phyloP scores from a whole-genome alignment of 2,113 vertebrate species.

The Siniperca knerii region DNA sequence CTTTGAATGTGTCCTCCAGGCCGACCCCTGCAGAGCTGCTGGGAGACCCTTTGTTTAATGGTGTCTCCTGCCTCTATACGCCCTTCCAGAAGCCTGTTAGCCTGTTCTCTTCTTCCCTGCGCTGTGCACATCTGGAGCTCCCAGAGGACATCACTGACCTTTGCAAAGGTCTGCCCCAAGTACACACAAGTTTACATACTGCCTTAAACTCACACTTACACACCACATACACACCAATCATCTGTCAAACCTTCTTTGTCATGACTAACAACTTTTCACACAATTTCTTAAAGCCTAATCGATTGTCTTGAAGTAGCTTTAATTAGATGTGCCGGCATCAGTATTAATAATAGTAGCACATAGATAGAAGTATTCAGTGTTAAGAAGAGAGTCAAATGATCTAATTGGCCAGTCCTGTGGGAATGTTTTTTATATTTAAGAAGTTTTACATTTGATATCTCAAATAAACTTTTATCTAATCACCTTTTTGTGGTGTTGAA shows the following conservation, averaged over 20 bases:
- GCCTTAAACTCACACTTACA: background rate
- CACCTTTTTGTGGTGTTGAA: background rate
- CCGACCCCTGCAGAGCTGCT: constrained; percentile 90
- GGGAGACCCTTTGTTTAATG: constrained; percentile 87
- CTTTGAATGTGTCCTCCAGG: constrained; percentile 73
- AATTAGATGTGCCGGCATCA: background rate
- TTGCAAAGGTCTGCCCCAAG: constrained; percentile 88
- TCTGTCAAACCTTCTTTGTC: background rate
- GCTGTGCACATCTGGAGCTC: constrained; percentile 92
- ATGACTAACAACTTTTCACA: background rate
- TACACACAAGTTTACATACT: background rate
- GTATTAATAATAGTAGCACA: background rate
- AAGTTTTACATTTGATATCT: background rate
- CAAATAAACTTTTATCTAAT: background rate
- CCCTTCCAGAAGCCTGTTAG: constrained; percentile 88
- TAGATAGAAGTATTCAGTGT: background rate
- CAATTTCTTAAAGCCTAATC: constrained; percentile 6
- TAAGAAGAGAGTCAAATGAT: background rate
- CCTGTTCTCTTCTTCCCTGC: constrained; percentile 93
- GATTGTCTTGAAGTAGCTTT: background rate
- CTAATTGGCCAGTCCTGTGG: background rate
- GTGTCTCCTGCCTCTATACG: constrained; percentile 85
- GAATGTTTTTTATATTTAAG: background rate
- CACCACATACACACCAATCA: background rate
- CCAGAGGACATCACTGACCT: constrained; percentile 94